Base-by-base conservation (phyloP, 1,140 invertebrate genomes). In the Formica selysi region DNA sequence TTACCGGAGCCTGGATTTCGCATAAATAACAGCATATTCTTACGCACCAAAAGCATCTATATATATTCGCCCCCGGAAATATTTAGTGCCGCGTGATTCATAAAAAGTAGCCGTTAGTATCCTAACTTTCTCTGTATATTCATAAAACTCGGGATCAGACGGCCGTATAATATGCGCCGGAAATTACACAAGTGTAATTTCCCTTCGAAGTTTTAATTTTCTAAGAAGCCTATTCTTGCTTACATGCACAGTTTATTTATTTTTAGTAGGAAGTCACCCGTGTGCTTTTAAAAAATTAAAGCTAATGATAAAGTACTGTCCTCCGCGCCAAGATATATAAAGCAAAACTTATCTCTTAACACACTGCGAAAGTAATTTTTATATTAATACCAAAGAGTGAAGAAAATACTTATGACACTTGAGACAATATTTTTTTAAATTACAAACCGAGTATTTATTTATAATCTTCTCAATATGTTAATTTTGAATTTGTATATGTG, bases 131-230 rank as follows among this genome's bases (percentile, higher is more conserved):
- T 70, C 26, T 65, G 19, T 16, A 64, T 26, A 11, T 5, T 11
- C 32, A 70, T 80, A 80, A 80, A 80, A 80, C n/a, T 80, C n/a
- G n/a, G 19, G 76, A 68, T 22, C 61, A 26, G 4, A 36, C n/a
- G 29, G 6, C 16, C 13, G n/a, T 32, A 38, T 79, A 68, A 54
- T 68, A 13, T 19, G 36, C 51, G n/a, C 19, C 1, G 10, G 67
- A 29, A 32, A 32, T 32, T 51, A 41, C 4, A 36, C 29, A 29
- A 44, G n/a, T 10, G 32, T 44, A 51, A 68, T 38, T 32, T 54
- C 16, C 38, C 22, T 19, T 13, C 11, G 2, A 67, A 51, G 19
- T 38, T 54, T 80, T 3, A 32, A 70, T 38, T 54, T 68, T 80
- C 36, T 65, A 44, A 19, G 2, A 6, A 26, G 11, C 32, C 26